phyloP scores from a whole-genome alignment of 1,140 invertebrate genomes.

The Lordiphosa clarofinis region DNA sequence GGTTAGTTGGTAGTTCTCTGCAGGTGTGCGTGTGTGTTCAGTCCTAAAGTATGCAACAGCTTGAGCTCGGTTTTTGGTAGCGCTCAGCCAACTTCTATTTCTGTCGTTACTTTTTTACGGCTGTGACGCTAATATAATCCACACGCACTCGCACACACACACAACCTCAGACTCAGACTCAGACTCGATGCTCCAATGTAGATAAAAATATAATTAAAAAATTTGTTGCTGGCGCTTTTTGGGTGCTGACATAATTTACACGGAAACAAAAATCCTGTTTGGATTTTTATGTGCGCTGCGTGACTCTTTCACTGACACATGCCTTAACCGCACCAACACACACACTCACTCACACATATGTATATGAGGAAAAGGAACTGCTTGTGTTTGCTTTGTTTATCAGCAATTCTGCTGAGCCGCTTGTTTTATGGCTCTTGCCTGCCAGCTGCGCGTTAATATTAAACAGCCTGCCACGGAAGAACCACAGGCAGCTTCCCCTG shows the following conservation, averaged over 20 bases:
- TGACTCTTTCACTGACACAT: constrained; percentile 52
- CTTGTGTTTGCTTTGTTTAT: constrained; percentile 29
- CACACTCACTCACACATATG: too few relatives aligned
- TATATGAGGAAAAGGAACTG: constrained; percentile 1
- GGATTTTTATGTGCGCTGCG: constrained; percentile 66
- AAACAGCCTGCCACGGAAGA: constrained; percentile 28
- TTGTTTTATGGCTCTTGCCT: constrained; percentile 55
- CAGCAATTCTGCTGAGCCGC: constrained; percentile 29
- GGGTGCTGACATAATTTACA: constrained; percentile 48
- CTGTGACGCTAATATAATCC: constrained; percentile 51
- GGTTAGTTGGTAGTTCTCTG: constrained; percentile 16
- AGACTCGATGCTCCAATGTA: constrained; percentile 40
- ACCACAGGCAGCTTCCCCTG: constrained; percentile 2
- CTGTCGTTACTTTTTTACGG: constrained; percentile 31
- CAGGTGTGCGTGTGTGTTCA: constrained; percentile 2
- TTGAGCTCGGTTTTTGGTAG: constrained; percentile 20
- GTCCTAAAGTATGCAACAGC: constrained; percentile 42
- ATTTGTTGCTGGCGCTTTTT: constrained; percentile 30
- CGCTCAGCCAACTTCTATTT: constrained; percentile 12
- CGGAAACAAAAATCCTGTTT: constrained; percentile 55
- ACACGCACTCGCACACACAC: constrained; percentile 32
- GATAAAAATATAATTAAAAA: constrained; percentile 77
- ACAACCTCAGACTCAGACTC: constrained; percentile 17
- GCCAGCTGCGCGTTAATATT: constrained; percentile 47
- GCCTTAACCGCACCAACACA: constrained; percentile 27